Percentiles rank a stretch among this genome's conserved stretches.
These are phyloP conservation scores for Antechinus stuartii DNA, from an alignment of 2,113 vertebrate species.

Conservation along the genomic window DNA sequence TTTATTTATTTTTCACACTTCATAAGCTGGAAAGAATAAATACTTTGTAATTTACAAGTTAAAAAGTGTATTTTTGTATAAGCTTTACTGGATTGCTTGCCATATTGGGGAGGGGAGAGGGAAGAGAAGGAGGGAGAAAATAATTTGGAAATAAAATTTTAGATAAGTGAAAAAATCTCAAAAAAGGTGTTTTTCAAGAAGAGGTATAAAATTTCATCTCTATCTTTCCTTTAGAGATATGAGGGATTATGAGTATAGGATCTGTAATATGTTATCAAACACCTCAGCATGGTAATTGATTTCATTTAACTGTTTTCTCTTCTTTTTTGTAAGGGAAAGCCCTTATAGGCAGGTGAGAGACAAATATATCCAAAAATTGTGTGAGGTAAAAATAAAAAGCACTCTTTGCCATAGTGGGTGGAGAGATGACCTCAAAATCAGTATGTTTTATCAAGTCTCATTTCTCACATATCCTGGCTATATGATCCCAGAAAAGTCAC, in stretches of 20 bases:
- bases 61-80: too few species aligned
- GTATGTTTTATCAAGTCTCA: neutral
- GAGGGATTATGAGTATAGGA: neutral
- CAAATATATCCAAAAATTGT: neutral
- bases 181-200: neutral
- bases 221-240: neutral
- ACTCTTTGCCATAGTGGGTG: neutral
- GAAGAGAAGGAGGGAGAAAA: too few species aligned
- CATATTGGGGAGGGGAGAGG: too few species aligned
- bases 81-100: too few species aligned
- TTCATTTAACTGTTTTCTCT: neutral
- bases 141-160: too few species aligned
- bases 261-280: neutral
- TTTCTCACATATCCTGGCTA: neutral
- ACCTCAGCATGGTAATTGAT: neutral
- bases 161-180: too few species aligned
- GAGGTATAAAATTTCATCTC: neutral
- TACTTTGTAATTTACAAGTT: too few species aligned
- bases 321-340: neutral
- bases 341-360: neutral
- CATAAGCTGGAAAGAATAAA: too few species aligned
- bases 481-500: neutral
- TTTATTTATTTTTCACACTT: too few species aligned
- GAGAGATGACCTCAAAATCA: neutral
- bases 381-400: neutral